Evolutionary conservation across 2,888 invertebrate genomes (phyloP).

Genomic region (Thumatha senex): DNA sequence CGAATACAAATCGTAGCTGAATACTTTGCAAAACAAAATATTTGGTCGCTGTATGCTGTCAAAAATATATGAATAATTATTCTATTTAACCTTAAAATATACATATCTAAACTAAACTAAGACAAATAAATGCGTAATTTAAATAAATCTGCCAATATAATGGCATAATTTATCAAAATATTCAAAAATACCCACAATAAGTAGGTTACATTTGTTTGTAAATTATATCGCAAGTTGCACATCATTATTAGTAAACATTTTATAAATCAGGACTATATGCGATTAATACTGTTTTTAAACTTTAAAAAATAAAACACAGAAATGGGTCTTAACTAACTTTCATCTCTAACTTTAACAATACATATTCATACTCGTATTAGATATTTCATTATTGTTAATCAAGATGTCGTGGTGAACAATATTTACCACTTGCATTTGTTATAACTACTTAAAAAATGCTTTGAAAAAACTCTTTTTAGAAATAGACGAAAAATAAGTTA

Average conservation of each 20-base stretch:
- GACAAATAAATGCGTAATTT: constrained; percentile 29
- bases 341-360: no score
- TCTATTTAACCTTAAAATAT: constrained; percentile 1
- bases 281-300: constrained; percentile 34
- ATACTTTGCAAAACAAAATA: constrained; percentile 47
- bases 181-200: constrained; percentile 9
- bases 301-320: constrained; percentile 9
- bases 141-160: neutral
- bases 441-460: no score
- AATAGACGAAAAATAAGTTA: no score
- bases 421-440: no score
- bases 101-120: constrained; percentile 16
- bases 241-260: neutral
- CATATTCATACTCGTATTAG: no score
- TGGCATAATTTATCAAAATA: neutral
- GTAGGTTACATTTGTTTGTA: constrained; percentile 21
- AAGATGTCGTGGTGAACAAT: no score
- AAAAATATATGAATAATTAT: constrained; percentile 22
- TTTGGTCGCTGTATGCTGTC: constrained; percentile 72
- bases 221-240: neutral
- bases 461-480: no score
- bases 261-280: constrained; percentile 13
- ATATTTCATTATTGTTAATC: no score
- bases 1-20: constrained; percentile 16
- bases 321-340: constrained; percentile 19